Percentiles rank a stretch among this genome's conserved stretches.
Conservation (phyloP, 2,113 vertebrate species). For the Cyphomyrus plagiostoma region DNA sequence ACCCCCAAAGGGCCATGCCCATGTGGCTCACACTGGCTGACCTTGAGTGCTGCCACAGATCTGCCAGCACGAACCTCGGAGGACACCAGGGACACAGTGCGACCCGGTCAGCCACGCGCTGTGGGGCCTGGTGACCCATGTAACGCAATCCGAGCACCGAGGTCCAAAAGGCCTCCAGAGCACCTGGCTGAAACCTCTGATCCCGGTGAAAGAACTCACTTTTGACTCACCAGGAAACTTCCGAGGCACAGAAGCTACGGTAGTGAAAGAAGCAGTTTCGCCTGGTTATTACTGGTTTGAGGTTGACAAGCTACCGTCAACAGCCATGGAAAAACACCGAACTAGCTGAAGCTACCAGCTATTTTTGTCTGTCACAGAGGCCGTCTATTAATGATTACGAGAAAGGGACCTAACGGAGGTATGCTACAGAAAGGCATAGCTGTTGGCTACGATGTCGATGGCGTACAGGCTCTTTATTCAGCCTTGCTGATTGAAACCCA, state of each 20-base stretch:
- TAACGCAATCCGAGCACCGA: not conserved
- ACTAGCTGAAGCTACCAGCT: not conserved
- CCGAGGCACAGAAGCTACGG: not conserved
- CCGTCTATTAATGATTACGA: not conserved
- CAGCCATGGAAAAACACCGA: not conserved
- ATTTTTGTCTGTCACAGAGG: not conserved
- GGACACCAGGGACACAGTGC: not conserved
- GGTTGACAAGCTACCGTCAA: not conserved
- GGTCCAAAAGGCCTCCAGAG: not conserved
- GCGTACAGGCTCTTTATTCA: not conserved
- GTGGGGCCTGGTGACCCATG: not conserved
- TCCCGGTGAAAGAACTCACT: not conserved
- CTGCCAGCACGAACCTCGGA: not conserved
- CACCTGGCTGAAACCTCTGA: not conserved
- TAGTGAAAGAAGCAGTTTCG: not conserved
- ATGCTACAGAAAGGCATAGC: not conserved
- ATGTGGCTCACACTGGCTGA: conserved; percentile 18
- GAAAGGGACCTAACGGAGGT: not conserved
- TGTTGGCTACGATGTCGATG: not conserved
- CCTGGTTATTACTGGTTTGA: not conserved
- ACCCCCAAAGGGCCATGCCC: not conserved
- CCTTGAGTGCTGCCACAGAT: conserved; percentile 17
- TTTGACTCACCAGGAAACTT: not conserved
- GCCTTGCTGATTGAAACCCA: not conserved
- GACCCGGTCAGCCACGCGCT: not conserved